Percentiles rank a stretch among this genome's conserved stretches.
Conservation (phyloP, 2,888 invertebrate genomes). For the Muschampia plurimacula region DNA sequence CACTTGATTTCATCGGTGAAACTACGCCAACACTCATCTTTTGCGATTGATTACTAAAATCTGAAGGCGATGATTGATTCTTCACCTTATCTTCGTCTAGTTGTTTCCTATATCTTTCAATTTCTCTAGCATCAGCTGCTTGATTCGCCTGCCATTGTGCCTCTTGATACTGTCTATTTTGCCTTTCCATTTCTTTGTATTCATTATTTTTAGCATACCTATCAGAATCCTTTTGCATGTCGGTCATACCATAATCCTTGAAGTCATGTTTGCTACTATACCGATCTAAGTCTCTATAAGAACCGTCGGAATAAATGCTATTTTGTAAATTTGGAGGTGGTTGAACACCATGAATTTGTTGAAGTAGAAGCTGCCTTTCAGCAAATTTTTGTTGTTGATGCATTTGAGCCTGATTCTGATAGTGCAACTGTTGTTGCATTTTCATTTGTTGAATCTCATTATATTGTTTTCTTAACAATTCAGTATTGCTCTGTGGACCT, state of each 20-base stretch:
- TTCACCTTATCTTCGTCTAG: constrained; percentile 68
- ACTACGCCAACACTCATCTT: constrained; percentile 63
- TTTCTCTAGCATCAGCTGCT: constrained; percentile 66
- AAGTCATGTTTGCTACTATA: constrained; percentile 79
- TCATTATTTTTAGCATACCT: constrained; percentile 74
- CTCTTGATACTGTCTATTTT: constrained; percentile 71
- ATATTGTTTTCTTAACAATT: constrained; percentile 85
- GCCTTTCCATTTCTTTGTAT: constrained; percentile 71
- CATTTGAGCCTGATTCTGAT: constrained; percentile 87
- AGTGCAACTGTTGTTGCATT: constrained; percentile 87
- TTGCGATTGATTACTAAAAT: constrained; percentile 65
- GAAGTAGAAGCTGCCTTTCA: constrained; percentile 86
- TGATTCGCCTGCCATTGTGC: constrained; percentile 74
- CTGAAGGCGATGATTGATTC: constrained; percentile 68
- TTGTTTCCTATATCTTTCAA: constrained; percentile 66
- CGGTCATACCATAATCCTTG: constrained; percentile 72
- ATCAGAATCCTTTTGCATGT: constrained; percentile 74
- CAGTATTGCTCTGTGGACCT: constrained; percentile 86
- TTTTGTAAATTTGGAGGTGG: constrained; percentile 81
- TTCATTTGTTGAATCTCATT: constrained; percentile 88
- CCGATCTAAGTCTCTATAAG: constrained; percentile 77
- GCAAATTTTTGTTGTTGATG: constrained; percentile 88
- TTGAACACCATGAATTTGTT: constrained; percentile 86
- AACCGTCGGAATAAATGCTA: constrained; percentile 79
- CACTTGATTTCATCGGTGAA: constrained; percentile 81